Percentiles rank a stretch among this genome's conserved stretches.
Conservation (phyloP, 2,797 vertebrate species). For the Pseudocheirus occidentalis region DNA sequence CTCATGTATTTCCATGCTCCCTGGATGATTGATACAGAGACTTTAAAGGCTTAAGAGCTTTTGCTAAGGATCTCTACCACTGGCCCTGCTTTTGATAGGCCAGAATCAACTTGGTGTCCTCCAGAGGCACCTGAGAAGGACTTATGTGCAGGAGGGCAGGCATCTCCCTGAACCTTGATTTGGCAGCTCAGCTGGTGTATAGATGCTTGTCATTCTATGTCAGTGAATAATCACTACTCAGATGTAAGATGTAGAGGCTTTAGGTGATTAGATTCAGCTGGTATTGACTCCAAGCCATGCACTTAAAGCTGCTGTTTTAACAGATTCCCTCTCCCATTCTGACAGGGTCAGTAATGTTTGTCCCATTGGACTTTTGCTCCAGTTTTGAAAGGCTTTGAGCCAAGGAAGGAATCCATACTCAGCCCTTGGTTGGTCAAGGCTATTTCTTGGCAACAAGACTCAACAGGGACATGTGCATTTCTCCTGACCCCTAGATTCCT, state of each 20-base stretch:
- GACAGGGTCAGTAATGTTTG: neutral
- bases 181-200: neutral
- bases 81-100: neutral
- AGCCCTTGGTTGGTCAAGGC: neutral
- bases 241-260: neutral
- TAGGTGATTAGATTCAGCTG: neutral
- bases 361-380: neutral
- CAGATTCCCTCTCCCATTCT: neutral
- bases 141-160: neutral
- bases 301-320: neutral
- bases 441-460: neutral
- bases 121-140: neutral
- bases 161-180: neutral
- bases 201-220: neutral
- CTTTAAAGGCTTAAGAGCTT: neutral
- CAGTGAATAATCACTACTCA: neutral
- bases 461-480: neutral
- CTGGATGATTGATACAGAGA: neutral
- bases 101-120: neutral
- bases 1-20: neutral
- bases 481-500: neutral
- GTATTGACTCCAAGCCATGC: neutral
- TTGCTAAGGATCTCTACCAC: neutral
- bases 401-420: neutral
- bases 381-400: conserved; percentile 1